These are phyloP conservation scores for Athalia rosae DNA, from an alignment of 2,888 invertebrate species.

Conservation along the genomic window DNA sequence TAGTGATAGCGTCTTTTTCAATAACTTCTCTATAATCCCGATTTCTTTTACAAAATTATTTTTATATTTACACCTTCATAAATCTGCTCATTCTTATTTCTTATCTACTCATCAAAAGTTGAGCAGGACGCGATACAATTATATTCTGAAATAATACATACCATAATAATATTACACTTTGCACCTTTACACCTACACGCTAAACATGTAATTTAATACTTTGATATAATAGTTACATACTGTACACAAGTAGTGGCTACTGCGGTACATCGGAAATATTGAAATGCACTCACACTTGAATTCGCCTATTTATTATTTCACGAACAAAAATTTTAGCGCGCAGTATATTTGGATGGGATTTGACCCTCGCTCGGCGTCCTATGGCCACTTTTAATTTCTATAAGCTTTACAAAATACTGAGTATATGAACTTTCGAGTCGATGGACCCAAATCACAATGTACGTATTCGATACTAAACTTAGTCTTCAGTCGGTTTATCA, in stretches of 20 bases:
- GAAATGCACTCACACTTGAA: background rate
- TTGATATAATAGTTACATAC: slow-evolving; percentile 2
- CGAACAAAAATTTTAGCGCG: background rate
- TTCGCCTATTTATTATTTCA: background rate
- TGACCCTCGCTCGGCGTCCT: slow-evolving; percentile 12
- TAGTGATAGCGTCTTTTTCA: slow-evolving; percentile 19
- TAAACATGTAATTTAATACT: background rate
- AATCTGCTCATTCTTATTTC: no score
- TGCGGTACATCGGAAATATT: background rate
- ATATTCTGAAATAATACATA: no score
- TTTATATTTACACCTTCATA: no score
- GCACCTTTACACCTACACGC: background rate
- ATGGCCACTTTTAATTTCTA: slow-evolving; percentile 39
- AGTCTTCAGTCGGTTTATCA: slow-evolving; percentile 32
- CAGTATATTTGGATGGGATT: slow-evolving; percentile 19
- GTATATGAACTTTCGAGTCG: slow-evolving; percentile 35
- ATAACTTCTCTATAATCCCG: slow-evolving; percentile 5
- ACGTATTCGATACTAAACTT: slow-evolving; percentile 8
- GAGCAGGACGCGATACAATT: no score
- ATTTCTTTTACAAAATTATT: no score
- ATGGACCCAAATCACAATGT: slow-evolving; percentile 35
- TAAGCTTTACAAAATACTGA: slow-evolving; percentile 45
- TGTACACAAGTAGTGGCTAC: slow-evolving; percentile 14
- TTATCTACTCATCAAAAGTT: no score
- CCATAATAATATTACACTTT: slow-evolving; percentile 8